Base-by-base conservation (phyloP, 2,888 invertebrate species). In the Psylliodes chrysocephalus region DNA sequence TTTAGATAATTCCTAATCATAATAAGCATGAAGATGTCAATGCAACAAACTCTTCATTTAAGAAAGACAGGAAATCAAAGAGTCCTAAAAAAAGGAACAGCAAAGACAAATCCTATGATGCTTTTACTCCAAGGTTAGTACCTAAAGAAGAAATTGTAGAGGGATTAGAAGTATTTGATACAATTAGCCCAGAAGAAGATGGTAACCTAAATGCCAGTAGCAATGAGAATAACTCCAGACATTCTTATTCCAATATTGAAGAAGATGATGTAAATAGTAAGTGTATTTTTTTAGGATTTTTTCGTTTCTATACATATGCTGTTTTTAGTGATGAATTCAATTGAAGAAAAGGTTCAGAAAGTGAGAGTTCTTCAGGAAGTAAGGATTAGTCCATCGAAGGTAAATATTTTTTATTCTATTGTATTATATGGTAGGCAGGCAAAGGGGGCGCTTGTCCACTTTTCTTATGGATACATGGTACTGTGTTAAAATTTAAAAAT, bases 281-380 rank as follows among this genome's bases (percentile, higher is more conserved):
- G 38, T 33, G 10, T n/a, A 33, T 33, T 33, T n/a, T 33, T 33
- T 33, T 2, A 33, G 22, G 6, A 22, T 2, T 22, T 22, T 22
- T 22, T 6, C 6, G 6, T 22, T 4, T 22, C 22, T 22, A 22
- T 4, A 22, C 2, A 2, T 22, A 4, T 22, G 22, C 22, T 4
- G 22, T 35, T 61, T 61, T 2, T 28, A 60, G 62, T 38, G 12
- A 49, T 62, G 30, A 19, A 55, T 10, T 49, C 49, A 12, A 49
- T 62, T 10, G 62, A 62, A 25, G 18, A 55, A 14, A 62, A 47
- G 30, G 18, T 62, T 7, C 18, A 28, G 7, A 55, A 28, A 42
- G 15, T 42, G n/a, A 22, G 35, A 38, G 12, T 55, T 30, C 10
- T 55, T 7, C 55, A 55, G 15, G 22, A 62, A 22, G 30, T 62